These are phyloP conservation scores for Papilio elwesi DNA, from an alignment of 2,888 invertebrate genomes.

Conservation along the genomic window DNA sequence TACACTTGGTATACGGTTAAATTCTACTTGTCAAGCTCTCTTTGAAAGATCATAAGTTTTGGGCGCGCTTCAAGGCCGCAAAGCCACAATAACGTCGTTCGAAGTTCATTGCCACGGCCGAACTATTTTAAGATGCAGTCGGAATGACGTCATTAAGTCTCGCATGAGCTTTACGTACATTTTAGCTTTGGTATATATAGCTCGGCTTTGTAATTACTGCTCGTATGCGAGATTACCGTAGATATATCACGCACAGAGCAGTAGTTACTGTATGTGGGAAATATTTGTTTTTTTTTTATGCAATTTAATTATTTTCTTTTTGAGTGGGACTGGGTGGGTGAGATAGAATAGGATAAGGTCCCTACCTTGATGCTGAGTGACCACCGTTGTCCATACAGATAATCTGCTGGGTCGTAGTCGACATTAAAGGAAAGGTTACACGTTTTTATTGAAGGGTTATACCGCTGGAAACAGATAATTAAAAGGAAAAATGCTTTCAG, in stretches of 20 bases:
- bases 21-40: background rate
- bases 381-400: no score
- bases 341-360: no score
- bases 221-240: background rate
- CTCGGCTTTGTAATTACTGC: constrained; percentile 12
- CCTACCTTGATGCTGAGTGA: no score
- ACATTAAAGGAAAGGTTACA: no score
- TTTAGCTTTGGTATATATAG: background rate
- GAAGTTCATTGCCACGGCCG: constrained; percentile 69
- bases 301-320: no score
- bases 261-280: background rate
- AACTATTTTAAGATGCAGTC: constrained; percentile 51
- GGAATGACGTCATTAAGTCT: constrained; percentile 48
- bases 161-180: constrained; percentile 44
- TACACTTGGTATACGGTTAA: background rate
- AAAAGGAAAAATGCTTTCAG: no score
- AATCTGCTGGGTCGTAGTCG: no score
- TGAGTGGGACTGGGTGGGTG: no score
- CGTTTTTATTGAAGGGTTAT: no score
- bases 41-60: constrained; percentile 24
- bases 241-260: background rate
- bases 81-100: constrained; percentile 37
- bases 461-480: no score
- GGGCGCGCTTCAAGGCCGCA: constrained; percentile 42
- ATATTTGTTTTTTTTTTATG: no score